Evolutionary conservation across 2,888 invertebrate genomes (phyloP), one percentile per base, ranked within the genome.

Genomic region (Agonum fuliginosum): DNA sequence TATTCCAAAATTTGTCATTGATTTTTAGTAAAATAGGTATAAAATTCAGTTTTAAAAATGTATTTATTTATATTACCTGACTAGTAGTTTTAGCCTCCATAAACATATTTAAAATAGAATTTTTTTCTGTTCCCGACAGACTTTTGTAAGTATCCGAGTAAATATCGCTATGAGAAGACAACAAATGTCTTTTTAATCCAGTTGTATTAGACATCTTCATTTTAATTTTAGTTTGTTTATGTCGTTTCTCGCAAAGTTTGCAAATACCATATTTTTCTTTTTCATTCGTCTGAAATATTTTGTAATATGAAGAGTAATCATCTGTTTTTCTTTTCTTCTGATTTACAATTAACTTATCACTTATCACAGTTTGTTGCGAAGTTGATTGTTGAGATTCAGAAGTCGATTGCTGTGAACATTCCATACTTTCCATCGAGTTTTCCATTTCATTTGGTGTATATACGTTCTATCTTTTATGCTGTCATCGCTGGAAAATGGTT

Each of bases 161-260:
- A 41, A 41, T 41, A 10, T 41, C 41, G 14, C 14, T 41, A n/a
- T 41, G 41, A 41, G n/a, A 5, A 0, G 41, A 41, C 14, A 41
- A 2, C 14, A 41, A 41, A 12, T 41, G 41, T 41, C 41, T 5
- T 41, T 41, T 41, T n/a, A 41, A n/a, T 1, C 41, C 12, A 41
- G 41, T 41, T n/a, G 41, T 41, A n/a, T 41, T 41, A 41, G 41
- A 41, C 41, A 41, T 6, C 12, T 41, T 41, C 41, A 41, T 41
- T 8, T 41, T 41, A 2, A 41, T 12, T 41, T 41, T 41, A 12
- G 41, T n/a, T 4, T n/a, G 14, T 41, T 41, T 41, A 4, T 41
- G n/a, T n/a, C 14, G 6, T n/a, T 41, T 41, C 1, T 41, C 12
- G 12, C 41, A 41, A 1, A 41, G 1, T 3, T 41, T 41, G n/a